Evolutionary conservation across 2,888 invertebrate species (phyloP).

Genomic region (Leptopterna dolabrata): DNA sequence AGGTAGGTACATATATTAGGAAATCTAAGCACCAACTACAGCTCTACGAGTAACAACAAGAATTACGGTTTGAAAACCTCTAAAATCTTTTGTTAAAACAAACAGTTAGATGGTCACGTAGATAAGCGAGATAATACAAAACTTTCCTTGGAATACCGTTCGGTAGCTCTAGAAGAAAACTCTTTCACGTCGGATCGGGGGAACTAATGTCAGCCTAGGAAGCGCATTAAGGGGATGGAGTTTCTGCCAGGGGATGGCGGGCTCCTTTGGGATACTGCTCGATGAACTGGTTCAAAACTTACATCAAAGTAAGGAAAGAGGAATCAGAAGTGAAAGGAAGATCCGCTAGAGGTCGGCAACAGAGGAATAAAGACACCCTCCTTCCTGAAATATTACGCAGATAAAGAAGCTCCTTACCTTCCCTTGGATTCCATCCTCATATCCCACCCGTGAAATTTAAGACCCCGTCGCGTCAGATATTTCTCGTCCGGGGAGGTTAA

Average conservation of each 20-base stretch:
- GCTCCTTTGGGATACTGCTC: slow-evolving; percentile 10
- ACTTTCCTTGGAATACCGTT: background rate
- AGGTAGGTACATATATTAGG: too few species aligned
- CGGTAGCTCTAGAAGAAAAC: background rate
- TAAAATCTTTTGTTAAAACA: too few species aligned
- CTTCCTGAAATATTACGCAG: slow-evolving; percentile 16
- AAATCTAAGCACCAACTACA: too few species aligned
- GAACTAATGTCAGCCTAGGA: slow-evolving; percentile 1
- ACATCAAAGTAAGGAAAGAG: slow-evolving; percentile 8
- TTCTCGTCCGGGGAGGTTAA: background rate
- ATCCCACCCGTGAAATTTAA: slow-evolving; percentile 16
- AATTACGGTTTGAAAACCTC: too few species aligned
- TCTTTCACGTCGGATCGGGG: background rate
- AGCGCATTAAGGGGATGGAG: background rate
- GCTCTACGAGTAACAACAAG: too few species aligned
- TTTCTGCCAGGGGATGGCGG: background rate
- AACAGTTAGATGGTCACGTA: too few species aligned
- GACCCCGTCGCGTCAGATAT: slow-evolving; percentile 23
- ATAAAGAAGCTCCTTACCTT: slow-evolving; percentile 8
- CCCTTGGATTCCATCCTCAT: slow-evolving; percentile 8
- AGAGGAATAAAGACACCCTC: background rate
- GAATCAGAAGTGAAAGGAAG: slow-evolving; percentile 17
- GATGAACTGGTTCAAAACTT: slow-evolving; percentile 23
- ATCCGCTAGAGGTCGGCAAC: background rate
- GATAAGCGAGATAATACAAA: too few species aligned